Conservation (phyloP, 2,888 invertebrate genomes). For the Exephanes ischioxanthus region DNA sequence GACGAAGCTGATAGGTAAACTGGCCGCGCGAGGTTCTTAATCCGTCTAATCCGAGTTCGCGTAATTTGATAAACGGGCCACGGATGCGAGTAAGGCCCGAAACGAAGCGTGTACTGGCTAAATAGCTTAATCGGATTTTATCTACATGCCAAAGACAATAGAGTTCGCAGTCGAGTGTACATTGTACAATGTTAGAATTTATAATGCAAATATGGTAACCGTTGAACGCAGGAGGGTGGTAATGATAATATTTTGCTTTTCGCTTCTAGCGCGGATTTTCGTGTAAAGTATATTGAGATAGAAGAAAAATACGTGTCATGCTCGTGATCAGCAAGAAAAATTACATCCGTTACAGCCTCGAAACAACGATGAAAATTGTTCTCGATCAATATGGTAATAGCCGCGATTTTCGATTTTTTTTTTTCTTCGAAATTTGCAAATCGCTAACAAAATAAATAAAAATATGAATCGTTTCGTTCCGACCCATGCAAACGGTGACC, state of each 20-base stretch:
- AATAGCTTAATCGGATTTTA: slow-evolving; percentile 63
- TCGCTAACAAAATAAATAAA: too few relatives aligned
- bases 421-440: too few relatives aligned
- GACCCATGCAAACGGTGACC: too few relatives aligned
- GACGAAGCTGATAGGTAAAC: slow-evolving; percentile 47
- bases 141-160: slow-evolving; percentile 53
- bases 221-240: neutral
- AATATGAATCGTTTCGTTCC: too few relatives aligned
- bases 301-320: too few relatives aligned
- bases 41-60: slow-evolving; percentile 65
- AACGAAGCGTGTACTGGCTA: slow-evolving; percentile 18
- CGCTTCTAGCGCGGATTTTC: neutral
- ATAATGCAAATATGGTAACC: slow-evolving; percentile 22
- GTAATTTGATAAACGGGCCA: slow-evolving; percentile 64
- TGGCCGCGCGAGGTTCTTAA: slow-evolving; percentile 44
- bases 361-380: too few relatives aligned
- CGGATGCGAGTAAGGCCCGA: slow-evolving; percentile 5
- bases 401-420: too few relatives aligned
- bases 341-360: too few relatives aligned
- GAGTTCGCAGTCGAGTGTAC: slow-evolving; percentile 46
- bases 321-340: too few relatives aligned
- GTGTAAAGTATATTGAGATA: neutral
- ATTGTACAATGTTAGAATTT: slow-evolving; percentile 15
- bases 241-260: neutral
- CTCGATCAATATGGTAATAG: too few relatives aligned